These are phyloP conservation scores for Zelleria hepariella DNA, from an alignment of 2,888 invertebrate genomes.

Conservation along the genomic window DNA sequence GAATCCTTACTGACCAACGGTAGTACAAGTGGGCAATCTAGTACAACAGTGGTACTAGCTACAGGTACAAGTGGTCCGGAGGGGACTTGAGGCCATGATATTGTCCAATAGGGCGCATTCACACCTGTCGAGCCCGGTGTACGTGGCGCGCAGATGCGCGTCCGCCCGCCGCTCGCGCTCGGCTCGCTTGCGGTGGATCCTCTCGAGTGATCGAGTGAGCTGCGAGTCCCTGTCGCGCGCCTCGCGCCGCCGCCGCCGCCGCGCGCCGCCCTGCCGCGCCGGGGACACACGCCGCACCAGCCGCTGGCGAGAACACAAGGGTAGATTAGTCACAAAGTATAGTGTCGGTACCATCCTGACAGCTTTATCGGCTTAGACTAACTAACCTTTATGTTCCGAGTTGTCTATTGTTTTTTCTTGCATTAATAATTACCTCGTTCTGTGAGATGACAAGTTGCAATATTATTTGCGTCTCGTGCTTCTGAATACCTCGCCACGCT, in stretches of 20 bases:
- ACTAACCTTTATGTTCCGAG: too few species aligned
- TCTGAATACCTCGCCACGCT: too few species aligned
- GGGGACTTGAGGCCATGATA: too few species aligned
- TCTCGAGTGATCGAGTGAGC: slow-evolving; percentile 63
- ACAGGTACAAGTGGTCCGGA: neutral
- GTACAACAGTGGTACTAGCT: too few species aligned
- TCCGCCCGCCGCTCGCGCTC: slow-evolving; percentile 55
- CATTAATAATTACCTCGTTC: too few species aligned
- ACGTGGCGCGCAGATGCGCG: slow-evolving; percentile 70
- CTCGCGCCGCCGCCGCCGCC: slow-evolving; percentile 38
- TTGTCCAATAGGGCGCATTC: neutral
- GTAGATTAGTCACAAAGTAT: neutral
- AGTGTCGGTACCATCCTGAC: neutral
- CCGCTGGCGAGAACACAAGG: slow-evolving; percentile 27
- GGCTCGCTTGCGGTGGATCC: slow-evolving; percentile 62
- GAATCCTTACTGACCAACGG: too few species aligned
- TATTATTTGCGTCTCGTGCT: too few species aligned
- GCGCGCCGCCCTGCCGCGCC: slow-evolving; percentile 33
- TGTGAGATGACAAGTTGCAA: too few species aligned
- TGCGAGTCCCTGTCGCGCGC: slow-evolving; percentile 48
- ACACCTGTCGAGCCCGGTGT: slow-evolving; percentile 73
- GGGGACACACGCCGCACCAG: slow-evolving; percentile 41
- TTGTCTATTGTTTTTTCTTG: too few species aligned
- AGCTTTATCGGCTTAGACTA: neutral
- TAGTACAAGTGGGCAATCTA: too few species aligned